Conservation (phyloP, 2,113 vertebrate genomes). For the Dipodomys merriami region DNA sequence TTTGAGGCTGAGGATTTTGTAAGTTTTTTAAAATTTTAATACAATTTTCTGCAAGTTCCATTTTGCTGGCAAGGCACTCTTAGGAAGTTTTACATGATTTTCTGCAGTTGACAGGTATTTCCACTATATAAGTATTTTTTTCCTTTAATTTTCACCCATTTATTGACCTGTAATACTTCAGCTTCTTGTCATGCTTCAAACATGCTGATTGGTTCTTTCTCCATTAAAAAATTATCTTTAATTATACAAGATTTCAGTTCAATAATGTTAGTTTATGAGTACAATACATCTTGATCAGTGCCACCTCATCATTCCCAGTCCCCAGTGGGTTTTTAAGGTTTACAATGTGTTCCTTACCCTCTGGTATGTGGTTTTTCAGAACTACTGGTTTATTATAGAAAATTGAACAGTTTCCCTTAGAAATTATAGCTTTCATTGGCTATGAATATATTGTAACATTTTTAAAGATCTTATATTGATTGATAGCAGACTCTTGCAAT, state of each 20-base stretch:
- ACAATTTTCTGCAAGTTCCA: constrained; percentile 45
- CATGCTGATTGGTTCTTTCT: no score
- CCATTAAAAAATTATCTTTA: no score
- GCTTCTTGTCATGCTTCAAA: no score
- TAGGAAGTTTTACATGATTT: constrained; percentile 34
- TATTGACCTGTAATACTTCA: no score
- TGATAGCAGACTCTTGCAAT: not conserved
- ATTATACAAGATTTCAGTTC: no score
- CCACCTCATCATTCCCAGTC: no score
- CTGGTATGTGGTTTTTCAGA: not conserved
- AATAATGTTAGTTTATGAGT: no score
- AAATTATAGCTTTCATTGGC: not conserved
- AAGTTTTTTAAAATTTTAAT: constrained; percentile 81
- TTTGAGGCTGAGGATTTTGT: constrained; percentile 92
- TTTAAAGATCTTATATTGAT: not conserved
- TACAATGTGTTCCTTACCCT: accelerated
- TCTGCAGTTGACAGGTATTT: not conserved
- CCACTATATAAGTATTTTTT: not conserved
- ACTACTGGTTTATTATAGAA: not conserved
- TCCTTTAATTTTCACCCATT: no score
- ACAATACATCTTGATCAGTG: no score
- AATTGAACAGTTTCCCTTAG: not conserved
- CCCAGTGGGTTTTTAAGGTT: no score
- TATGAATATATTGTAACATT: not conserved
- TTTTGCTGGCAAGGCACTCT: constrained; percentile 52